Base-by-base conservation (phyloP, 2,888 invertebrate species). In the Microchrysa polita region DNA sequence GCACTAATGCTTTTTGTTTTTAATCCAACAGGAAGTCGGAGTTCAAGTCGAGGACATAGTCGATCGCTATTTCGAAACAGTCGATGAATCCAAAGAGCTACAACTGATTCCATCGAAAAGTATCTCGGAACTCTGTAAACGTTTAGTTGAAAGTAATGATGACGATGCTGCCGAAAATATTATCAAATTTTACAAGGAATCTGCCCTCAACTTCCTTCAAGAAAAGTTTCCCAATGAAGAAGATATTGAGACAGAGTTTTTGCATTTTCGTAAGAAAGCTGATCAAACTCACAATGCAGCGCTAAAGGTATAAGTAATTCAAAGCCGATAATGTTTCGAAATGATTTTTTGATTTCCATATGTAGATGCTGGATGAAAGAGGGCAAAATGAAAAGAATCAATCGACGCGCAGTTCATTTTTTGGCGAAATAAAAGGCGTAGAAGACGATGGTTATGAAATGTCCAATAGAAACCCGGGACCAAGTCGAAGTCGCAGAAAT, bases 101-200 rank as follows among this genome's bases (percentile, higher is more conserved):
- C 86, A 88, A 73, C 87, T 95, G 55, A 86, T 97, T 48, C 90
- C 93, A 1, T 90, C 94, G 60, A 89, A 90, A 77, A 91, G 92
- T 1, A 85, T 97, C 77, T 92, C 92, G 1, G 92, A 92, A 81
- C 93, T 95, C 16, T 91, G 96, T 57, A 80, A 80, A 73, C 81
- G 89, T 76, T 89, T 87, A 81, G 89, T 93, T 0, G 90, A 91
- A 75, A 88, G 89, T 74, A 87, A 86, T 69, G 89, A 91, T 79
- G 80, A 79, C 12, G 87, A 88, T 74, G 89, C 90, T 0, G 86
- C 89, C 0, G 81, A 84, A 10, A 82, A 82, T 74, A 83, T 90
- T 71, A 81, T 88, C 1, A 82, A 73, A 27, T 73, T 34, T 77
- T 90, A 90, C 77, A 85, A 86, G 73, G 81, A 86, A 2, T 87